These are phyloP conservation scores for Leptura quadrifasciata DNA, from an alignment of 2,888 invertebrate species.

Conservation along the genomic window DNA sequence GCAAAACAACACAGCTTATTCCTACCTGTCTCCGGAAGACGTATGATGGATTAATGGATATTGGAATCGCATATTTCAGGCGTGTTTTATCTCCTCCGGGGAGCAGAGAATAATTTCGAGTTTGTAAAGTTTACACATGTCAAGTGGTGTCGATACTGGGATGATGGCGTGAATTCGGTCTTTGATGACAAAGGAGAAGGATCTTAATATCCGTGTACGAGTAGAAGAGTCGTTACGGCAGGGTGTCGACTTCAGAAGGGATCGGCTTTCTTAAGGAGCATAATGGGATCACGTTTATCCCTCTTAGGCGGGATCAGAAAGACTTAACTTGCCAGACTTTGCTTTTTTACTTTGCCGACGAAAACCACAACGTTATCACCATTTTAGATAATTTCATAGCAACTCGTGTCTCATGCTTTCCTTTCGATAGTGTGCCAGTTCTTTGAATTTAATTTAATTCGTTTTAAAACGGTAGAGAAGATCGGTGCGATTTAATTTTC, in stretches of 20 bases:
- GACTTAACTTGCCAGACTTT: conserved; percentile 70
- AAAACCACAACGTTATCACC: conserved; percentile 45
- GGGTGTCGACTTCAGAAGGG: conserved; percentile 73
- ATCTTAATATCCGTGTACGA: conserved; percentile 72
- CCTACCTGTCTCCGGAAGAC: conserved; percentile 72
- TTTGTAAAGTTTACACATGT: conserved; percentile 70
- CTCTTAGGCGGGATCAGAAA: conserved; percentile 72
- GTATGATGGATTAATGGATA: conserved; percentile 88
- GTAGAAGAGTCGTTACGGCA: conserved; percentile 68
- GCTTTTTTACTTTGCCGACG: conserved; percentile 63
- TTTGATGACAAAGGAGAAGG: conserved; percentile 71
- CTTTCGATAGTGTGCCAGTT: not conserved
- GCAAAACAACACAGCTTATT: conserved; percentile 55
- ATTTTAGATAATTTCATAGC: conserved; percentile 43
- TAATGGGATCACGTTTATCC: conserved; percentile 75
- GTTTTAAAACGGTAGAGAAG: too few relatives aligned
- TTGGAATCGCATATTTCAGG: conserved; percentile 81
- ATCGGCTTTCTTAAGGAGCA: conserved; percentile 74
- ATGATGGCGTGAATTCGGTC: conserved; percentile 64
- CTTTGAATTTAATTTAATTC: too few relatives aligned
- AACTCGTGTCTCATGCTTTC: not conserved
- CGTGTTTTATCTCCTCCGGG: conserved; percentile 68
- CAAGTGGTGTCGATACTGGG: conserved; percentile 71
- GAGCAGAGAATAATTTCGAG: conserved; percentile 66
- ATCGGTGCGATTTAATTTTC: too few relatives aligned